Evolutionary conservation across 37 sponge, comb jelly and placozoan species (phyloP).

Genomic region (Aplysina aerophoba): DNA sequence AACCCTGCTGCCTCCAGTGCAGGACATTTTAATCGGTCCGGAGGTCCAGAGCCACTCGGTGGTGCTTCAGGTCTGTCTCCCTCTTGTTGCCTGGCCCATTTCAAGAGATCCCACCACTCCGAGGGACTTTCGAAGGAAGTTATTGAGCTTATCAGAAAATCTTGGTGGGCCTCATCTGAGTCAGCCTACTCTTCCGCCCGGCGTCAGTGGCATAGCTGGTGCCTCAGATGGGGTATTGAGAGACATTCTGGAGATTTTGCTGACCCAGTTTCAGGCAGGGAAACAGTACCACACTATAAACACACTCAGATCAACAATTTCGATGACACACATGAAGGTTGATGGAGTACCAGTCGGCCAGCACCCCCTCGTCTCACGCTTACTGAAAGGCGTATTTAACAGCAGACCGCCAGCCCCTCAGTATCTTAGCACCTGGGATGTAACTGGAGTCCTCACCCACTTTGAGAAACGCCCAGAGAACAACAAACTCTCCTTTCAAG

Average conservation of each 20-base stretch:
- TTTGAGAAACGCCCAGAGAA: too few species aligned
- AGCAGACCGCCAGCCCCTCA: conserved; percentile 21
- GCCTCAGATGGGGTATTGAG: conserved; percentile 3
- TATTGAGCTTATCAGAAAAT: conserved; percentile 19
- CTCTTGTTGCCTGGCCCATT: conserved; percentile 40
- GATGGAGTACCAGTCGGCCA: conserved; percentile 27
- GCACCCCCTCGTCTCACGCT: conserved; percentile 36
- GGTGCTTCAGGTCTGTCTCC: conserved; percentile 24
- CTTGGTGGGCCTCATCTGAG: conserved; percentile 39
- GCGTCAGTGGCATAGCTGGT: conserved; percentile 34
- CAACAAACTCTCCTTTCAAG: too few species aligned
- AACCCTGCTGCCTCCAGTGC: conserved; percentile 21
- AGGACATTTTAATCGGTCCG: conserved; percentile 8
- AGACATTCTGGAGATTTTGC: conserved; percentile 14
- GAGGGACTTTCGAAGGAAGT: conserved; percentile 34
- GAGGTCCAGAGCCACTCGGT: conserved; percentile 17
- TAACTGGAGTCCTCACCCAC: background rate
- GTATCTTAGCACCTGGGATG: conserved; percentile 29
- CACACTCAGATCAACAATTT: conserved; percentile 21
- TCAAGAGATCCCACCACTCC: conserved; percentile 28
- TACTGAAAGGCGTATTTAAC: conserved; percentile 31
- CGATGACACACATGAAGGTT: conserved; percentile 35
- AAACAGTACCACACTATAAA: conserved; percentile 37
- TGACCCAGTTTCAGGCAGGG: conserved; percentile 26
- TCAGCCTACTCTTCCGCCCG: conserved; percentile 19